phyloP scores from a whole-genome alignment of 2,888 invertebrate species.

The Ceramica pisi region DNA sequence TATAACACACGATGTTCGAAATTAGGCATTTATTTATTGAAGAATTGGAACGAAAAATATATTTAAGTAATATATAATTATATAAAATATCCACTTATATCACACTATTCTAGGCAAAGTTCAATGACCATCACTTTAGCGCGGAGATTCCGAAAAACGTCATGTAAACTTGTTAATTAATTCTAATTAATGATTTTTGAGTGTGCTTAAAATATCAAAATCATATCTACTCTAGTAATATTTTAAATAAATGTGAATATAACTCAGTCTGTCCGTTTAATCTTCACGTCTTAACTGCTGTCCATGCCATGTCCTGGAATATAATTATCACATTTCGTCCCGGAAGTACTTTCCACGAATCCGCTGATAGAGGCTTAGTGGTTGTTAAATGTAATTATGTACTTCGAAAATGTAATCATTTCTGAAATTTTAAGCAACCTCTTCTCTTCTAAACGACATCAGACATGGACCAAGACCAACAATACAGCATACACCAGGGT shows the following conservation, averaged over 20 bases:
- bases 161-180: slow-evolving; percentile 21
- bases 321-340: too few species aligned
- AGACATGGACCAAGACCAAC: background rate
- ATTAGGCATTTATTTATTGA: slow-evolving; percentile 32
- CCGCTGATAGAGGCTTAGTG: too few species aligned
- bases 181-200: slow-evolving; percentile 27
- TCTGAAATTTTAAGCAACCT: background rate
- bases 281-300: too few species aligned
- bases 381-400: too few species aligned
- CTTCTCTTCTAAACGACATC: background rate
- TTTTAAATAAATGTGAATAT: too few species aligned
- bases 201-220: background rate
- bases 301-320: too few species aligned
- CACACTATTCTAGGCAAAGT: slow-evolving; percentile 23
- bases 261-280: too few species aligned
- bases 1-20: slow-evolving; percentile 11
- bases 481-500: background rate
- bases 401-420: background rate
- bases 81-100: slow-evolving; percentile 28
- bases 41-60: slow-evolving; percentile 44
- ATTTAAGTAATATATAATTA: background rate
- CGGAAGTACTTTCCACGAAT: too few species aligned
- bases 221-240: background rate
- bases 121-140: slow-evolving; percentile 22
- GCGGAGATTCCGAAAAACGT: slow-evolving; percentile 12